Base-by-base conservation (phyloP, 2,113 vertebrate species). In the Channa maculata region DNA sequence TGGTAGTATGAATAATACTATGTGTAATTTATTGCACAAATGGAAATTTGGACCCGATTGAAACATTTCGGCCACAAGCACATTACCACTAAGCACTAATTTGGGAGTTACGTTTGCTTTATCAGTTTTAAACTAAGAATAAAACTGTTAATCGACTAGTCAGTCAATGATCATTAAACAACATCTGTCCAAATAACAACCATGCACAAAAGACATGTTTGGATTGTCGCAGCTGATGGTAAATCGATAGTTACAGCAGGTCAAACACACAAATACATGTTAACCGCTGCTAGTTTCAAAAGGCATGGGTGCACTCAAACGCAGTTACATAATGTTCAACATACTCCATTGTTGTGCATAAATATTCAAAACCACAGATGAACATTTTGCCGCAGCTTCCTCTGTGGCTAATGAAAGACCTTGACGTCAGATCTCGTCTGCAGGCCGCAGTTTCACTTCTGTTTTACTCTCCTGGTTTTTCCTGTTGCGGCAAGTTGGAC, bases 381-480 rank as follows among this genome's bases (percentile, higher is more conserved):
- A 78, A 74, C 51, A 68, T 24, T 58, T 65, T 34, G 43, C 37
- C 9, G 2, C 66, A 11, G 46, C 38, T 79, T 88, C 70, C 71
- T 79, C 61, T 81, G 54, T 15, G 45, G 60, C 48, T 38, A 52
- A 65, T 55, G 49, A 60, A 39, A 45, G 59, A 74, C 14, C 59
- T 0, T 62, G 53, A 77, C 34, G 9, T 77, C 68, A 79, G 58
- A 52, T 70, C 41, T 80, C 54, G 66, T 57, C n/a, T 50, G 53
- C 34, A 58, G 49, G 73, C 48, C 61, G 66, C 65, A 78, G 52
- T 58, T 76, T 75, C 66, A 43, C 65, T 72, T 83, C 58, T 49
- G 46, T 62, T 82, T 77, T 62, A n/a, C 37, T 61, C 64, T 45
- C 48, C 15, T 54, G 24, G n/a, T 6, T 34, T 64, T 52, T 51